phyloP scores from a whole-genome alignment of 1,140 invertebrate genomes.

The Cherax quadricarinatus region DNA sequence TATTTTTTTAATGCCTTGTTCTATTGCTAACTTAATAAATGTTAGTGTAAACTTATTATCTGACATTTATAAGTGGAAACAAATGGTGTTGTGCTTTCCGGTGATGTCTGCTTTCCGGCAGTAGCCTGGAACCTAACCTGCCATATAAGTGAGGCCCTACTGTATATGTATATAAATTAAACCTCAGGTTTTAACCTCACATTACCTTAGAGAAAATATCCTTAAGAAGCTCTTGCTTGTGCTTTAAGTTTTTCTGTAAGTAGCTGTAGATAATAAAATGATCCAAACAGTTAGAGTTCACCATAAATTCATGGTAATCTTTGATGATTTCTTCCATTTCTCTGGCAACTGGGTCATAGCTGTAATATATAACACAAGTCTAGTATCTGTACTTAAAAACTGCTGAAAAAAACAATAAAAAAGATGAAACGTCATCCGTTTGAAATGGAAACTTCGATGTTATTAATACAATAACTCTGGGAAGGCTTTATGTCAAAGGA shows the following conservation, averaged over 20 bases:
- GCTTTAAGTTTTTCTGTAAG: neutral
- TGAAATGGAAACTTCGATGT: too few species aligned
- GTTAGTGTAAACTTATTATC: too few species aligned
- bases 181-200: neutral
- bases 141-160: too few species aligned
- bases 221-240: neutral
- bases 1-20: too few species aligned
- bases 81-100: too few species aligned
- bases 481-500: too few species aligned
- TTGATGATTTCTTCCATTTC: conserved; percentile 49
- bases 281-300: conserved; percentile 36
- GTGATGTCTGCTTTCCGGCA: too few species aligned
- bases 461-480: too few species aligned
- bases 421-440: neutral
- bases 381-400: neutral
- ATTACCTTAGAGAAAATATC: conserved; percentile 44
- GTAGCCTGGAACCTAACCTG: too few species aligned
- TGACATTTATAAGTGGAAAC: too few species aligned
- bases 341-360: conserved; percentile 28
- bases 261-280: conserved; percentile 43
- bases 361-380: neutral
- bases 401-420: neutral
- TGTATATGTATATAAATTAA: too few species aligned
- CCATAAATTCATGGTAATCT: conserved; percentile 47
- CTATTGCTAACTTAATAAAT: too few species aligned